Conservation (phyloP, 2,888 invertebrate species). For the Caradrina clavipalpis region DNA sequence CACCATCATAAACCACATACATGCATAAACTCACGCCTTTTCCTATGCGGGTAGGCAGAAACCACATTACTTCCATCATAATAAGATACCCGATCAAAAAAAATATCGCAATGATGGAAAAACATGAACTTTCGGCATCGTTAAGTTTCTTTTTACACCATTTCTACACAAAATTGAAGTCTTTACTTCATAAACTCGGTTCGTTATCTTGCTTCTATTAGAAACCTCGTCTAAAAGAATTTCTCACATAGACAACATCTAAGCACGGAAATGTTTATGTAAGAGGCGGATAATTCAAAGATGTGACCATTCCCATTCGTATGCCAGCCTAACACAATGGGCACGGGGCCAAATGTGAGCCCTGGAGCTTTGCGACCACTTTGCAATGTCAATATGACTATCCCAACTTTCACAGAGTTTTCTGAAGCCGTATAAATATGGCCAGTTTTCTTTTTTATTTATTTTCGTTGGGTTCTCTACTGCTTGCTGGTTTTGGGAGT, state of each 20-base stretch:
- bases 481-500: neutral
- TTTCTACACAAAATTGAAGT: no score
- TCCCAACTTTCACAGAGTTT: constrained; percentile 39
- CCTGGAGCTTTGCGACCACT: constrained; percentile 26
- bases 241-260: constrained; percentile 18
- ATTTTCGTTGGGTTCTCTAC: constrained; percentile 1
- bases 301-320: constrained; percentile 46
- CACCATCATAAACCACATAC: no score
- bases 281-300: constrained; percentile 35
- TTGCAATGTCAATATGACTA: constrained; percentile 37
- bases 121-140: neutral
- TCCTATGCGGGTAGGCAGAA: no score
- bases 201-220: constrained; percentile 4
- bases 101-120: no score
- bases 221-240: constrained; percentile 16
- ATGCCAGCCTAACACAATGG: constrained; percentile 25
- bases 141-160: no score
- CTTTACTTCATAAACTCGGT: no score
- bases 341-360: constrained; percentile 30
- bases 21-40: no score
- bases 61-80: no score
- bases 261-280: constrained; percentile 44
- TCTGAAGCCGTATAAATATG: constrained; percentile 11
- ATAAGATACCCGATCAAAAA: no score
- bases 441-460: constrained; percentile 7